Base-by-base conservation (phyloP, 2,888 invertebrate genomes). In the Laothoe populi region DNA sequence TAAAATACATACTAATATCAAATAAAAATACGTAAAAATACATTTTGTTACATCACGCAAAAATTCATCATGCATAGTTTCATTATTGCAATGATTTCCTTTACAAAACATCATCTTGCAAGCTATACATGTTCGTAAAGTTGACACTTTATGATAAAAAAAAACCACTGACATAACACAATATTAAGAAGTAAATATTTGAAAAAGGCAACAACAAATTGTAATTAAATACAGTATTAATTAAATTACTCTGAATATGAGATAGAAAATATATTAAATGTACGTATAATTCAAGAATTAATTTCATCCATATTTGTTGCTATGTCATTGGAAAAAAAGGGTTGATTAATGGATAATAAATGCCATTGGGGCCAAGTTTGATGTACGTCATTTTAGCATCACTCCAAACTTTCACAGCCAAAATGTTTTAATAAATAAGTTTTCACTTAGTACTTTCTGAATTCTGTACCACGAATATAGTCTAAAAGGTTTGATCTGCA, bases 1-100 rank as follows among this genome's bases (percentile, higher is more conserved):
- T 46, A 21, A 45, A 13, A 19, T 44, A 44, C 16, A 19, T 19
- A 19, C 10, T 35, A 35, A 31, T n/a, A n/a, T n/a, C n/a, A n/a
- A 31, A 31, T 16, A 53, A 53, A 26, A 49, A 26, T n/a, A 31
- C 53, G 35, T 53, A 63, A 62, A 53, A 66, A 62, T 64, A 73
- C 70, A 70, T 74, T 70, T 74, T 69, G 71, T 73, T 75, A 73
- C 77, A 78, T 69, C 69, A 65, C 42, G 66, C 64, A 59, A 66
- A 53, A 61, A 64, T 65, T 64, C 62, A 65, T 68, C 78, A 78
- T 79, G 78, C 80, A 73, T 63, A 60, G 61, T 63, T 19, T 58
- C 35, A 48, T 40, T 48, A 38, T 31, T 45, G 13, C 13, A 38
- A 38, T 40, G 31, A 59, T 58, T 48, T 60, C 24, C 44, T 48